Conservation (phyloP, 2,113 vertebrate genomes). For the Rallus limicola region DNA sequence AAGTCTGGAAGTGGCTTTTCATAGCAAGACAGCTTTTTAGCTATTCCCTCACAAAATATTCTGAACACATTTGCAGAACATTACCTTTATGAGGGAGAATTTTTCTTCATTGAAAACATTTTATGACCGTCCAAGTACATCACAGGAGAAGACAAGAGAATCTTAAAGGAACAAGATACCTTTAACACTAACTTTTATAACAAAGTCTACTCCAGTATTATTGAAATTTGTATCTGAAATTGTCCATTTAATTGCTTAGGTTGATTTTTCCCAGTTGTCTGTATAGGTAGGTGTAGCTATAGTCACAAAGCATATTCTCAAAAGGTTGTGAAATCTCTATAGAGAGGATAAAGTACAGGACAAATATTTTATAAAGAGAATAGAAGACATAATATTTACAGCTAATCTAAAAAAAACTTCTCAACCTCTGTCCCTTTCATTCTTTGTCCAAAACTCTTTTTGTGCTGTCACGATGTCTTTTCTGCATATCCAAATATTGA, state of each 20-base stretch:
- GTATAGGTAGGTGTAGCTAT: neutral
- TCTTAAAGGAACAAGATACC: neutral
- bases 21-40: neutral
- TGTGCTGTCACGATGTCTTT: neutral
- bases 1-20: neutral
- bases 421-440: neutral
- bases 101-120: neutral
- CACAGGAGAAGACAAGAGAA: neutral
- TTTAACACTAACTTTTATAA: neutral
- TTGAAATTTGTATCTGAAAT: neutral
- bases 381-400: neutral
- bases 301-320: neutral
- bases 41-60: neutral
- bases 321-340: neutral
- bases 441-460: neutral
- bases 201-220: neutral
- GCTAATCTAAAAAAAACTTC: neutral
- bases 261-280: neutral
- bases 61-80: neutral
- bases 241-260: neutral
- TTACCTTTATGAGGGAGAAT: neutral
- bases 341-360: neutral
- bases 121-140: neutral
- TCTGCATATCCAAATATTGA: neutral
- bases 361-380: neutral